These are phyloP conservation scores for Theonella swinhoei DNA, from an alignment of 37 sponge, comb jelly and placozoan genomes.

Conservation along the genomic window DNA sequence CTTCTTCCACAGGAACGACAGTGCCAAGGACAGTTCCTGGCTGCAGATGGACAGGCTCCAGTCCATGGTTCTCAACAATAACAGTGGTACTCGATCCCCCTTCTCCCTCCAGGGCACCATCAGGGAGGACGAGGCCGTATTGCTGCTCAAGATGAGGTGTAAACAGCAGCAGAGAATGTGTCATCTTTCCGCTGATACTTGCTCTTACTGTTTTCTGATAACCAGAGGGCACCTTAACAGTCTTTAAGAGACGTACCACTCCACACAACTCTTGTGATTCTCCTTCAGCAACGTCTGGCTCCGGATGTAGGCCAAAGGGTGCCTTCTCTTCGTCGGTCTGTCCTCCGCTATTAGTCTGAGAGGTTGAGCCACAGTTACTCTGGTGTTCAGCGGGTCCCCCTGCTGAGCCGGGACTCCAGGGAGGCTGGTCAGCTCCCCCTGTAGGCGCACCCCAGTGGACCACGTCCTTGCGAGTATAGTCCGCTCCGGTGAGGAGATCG, in stretches of 20 bases:
- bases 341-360: background rate
- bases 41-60: slow-evolving; percentile 12
- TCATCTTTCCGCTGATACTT: background rate
- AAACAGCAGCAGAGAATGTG: slow-evolving; percentile 13
- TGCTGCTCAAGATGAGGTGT: background rate
- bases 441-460: background rate
- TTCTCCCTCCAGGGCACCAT: background rate
- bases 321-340: background rate
- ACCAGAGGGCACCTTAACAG: slow-evolving; percentile 32
- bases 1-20: slow-evolving; percentile 1
- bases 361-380: background rate
- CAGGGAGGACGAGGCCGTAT: background rate
- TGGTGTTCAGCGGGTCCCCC: background rate
- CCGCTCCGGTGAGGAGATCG: background rate
- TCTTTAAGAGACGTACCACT: slow-evolving; percentile 36
- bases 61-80: slow-evolving; percentile 27
- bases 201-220: slow-evolving; percentile 18
- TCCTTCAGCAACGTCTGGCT: background rate
- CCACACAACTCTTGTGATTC: background rate
- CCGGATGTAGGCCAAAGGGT: background rate
- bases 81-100: background rate
- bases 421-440: background rate
- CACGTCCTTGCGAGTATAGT: background rate
- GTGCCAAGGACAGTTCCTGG: slow-evolving; percentile 36
- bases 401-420: background rate